Conservation (phyloP, 2,888 invertebrate genomes). For the Hermodice carunculata region DNA sequence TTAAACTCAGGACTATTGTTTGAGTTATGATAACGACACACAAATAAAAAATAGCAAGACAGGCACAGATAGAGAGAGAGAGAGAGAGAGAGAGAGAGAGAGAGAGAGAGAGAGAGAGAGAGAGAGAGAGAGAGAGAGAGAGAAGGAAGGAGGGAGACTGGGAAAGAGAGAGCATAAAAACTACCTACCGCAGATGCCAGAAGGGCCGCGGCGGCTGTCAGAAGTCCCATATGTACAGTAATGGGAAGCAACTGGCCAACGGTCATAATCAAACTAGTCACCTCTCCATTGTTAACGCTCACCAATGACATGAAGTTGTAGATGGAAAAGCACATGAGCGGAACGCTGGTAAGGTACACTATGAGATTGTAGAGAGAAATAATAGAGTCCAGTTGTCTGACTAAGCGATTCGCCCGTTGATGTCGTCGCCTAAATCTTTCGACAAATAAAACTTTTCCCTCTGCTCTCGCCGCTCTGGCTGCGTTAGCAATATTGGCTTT, state of each 20-base stretch:
- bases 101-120: too few species aligned
- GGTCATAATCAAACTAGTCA: background rate
- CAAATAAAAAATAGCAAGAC: too few species aligned
- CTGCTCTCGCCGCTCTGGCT: background rate
- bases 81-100: too few species aligned
- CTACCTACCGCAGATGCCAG: too few species aligned
- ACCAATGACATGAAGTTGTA: slow-evolving; percentile 18
- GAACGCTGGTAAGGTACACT: slow-evolving; percentile 15
- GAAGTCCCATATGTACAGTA: background rate
- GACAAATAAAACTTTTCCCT: background rate
- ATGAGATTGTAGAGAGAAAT: slow-evolving; percentile 15
- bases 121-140: too few species aligned
- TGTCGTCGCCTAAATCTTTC: slow-evolving; percentile 13
- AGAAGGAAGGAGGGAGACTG: too few species aligned
- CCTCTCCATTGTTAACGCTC: background rate
- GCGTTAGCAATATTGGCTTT: background rate
- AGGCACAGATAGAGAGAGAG: too few species aligned
- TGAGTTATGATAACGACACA: too few species aligned
- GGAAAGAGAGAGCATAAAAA: too few species aligned
- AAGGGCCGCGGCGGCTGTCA: slow-evolving; percentile 6
- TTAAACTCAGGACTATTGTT: too few species aligned
- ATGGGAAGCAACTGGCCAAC: slow-evolving; percentile 10
- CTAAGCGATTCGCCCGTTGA: slow-evolving; percentile 9
- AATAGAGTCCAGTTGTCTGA: slow-evolving; percentile 3
- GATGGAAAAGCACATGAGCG: slow-evolving; percentile 15